A percentile compares a stretch with the other conserved stretches of the same genome.
Evolutionary conservation across 2,113 vertebrate species (phyloP).

Genomic region (Serilophus lunatus): DNA sequence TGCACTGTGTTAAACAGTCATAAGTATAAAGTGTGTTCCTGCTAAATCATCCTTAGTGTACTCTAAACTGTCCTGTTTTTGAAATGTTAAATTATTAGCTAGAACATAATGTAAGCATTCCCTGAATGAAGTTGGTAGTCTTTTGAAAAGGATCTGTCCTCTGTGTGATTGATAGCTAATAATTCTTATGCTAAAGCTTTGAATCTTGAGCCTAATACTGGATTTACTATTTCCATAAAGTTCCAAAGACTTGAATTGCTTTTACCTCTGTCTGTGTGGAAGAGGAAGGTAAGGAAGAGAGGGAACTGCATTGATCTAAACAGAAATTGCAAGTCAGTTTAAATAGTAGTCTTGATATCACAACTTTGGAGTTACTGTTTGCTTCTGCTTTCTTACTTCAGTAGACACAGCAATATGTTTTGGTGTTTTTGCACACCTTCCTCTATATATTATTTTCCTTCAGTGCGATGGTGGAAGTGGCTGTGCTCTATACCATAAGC

Average conservation of each 20-base stretch:
- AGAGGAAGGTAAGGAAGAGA: not conserved
- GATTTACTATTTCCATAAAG: not conserved
- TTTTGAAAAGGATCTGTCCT: slow-evolving; percentile 9
- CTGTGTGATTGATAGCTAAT: slow-evolving; percentile 13
- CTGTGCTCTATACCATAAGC: not conserved
- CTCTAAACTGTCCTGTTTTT: slow-evolving; percentile 11
- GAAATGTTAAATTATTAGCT: slow-evolving; percentile 14
- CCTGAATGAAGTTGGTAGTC: not conserved
- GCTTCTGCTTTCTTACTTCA: not conserved
- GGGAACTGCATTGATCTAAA: not conserved
- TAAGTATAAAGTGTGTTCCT: slow-evolving; percentile 16
- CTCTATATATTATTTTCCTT: not conserved
- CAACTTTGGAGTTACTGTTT: not conserved
- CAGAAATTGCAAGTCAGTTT: not conserved
- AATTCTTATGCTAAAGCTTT: not conserved
- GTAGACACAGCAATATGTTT: not conserved
- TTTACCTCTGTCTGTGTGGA: not conserved
- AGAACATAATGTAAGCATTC: slow-evolving; percentile 10
- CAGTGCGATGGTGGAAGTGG: not conserved
- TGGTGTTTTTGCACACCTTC: not conserved
- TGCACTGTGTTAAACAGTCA: not conserved
- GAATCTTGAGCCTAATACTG: not conserved
- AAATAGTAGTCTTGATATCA: not conserved
- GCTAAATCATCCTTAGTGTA: not conserved
- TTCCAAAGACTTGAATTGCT: not conserved